Conservation (phyloP, 2,113 vertebrate species). For the Anolis carolinensis region DNA sequence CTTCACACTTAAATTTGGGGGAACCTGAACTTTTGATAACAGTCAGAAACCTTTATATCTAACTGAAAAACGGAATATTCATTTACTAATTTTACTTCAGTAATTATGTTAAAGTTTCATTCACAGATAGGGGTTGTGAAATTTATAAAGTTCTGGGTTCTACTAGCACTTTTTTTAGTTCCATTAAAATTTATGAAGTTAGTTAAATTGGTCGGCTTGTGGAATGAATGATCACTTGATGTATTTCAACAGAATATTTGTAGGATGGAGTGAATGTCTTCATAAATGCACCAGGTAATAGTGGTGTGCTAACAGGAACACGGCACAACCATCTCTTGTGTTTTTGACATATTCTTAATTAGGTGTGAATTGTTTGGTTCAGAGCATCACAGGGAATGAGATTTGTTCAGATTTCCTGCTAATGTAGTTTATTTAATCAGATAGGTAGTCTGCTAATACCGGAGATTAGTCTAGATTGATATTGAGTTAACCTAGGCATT, state of each 20-base stretch:
- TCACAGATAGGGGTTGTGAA: background rate
- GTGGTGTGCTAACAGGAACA: constrained; percentile 7
- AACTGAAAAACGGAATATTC: background rate
- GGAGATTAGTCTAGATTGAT: background rate
- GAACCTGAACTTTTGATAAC: background rate
- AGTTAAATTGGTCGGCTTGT: background rate
- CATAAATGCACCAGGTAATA: background rate
- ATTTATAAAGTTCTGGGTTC: background rate
- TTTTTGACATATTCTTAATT: constrained; percentile 28
- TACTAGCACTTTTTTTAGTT: background rate
- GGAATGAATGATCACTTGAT: background rate
- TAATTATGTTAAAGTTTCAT: background rate
- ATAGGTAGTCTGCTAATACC: background rate
- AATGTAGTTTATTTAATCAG: constrained; percentile 7
- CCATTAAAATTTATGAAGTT: background rate
- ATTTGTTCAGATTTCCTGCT: background rate
- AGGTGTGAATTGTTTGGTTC: constrained; percentile 18
- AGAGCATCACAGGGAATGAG: constrained; percentile 1
- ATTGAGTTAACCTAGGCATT: background rate
- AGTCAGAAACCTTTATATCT: background rate
- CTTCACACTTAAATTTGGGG: background rate
- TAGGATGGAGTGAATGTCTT: background rate
- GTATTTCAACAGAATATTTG: background rate
- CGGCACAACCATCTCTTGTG: background rate
- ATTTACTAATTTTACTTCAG: background rate